These are phyloP conservation scores for Drosophila tani DNA, from an alignment of 1,140 invertebrate genomes.

Conservation along the genomic window DNA sequence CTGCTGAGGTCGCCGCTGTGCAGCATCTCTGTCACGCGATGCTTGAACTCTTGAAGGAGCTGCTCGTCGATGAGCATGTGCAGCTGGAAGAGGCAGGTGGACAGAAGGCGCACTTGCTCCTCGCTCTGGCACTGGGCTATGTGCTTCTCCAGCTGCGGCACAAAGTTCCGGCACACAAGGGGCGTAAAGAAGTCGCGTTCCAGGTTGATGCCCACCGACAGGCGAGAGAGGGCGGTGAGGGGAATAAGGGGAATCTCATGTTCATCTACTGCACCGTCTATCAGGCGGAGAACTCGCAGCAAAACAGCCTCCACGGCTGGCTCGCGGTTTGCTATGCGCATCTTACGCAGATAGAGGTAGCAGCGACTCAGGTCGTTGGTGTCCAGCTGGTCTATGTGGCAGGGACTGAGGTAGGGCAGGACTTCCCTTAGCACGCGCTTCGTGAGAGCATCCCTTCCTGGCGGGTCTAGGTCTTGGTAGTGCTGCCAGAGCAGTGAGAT, in stretches of 20 bases:
- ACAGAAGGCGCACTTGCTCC: constrained; percentile 66
- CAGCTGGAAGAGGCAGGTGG: constrained; percentile 75
- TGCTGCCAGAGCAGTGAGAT: constrained; percentile 47
- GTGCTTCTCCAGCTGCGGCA: constrained; percentile 59
- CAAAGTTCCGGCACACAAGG: constrained; percentile 64
- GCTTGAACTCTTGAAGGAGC: constrained; percentile 56
- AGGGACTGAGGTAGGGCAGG: constrained; percentile 26
- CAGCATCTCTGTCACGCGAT: constrained; percentile 47
- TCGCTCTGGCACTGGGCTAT: constrained; percentile 50
- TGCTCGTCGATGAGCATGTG: constrained; percentile 60
- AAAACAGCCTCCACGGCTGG: constrained; percentile 50
- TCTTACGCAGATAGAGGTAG: constrained; percentile 72
- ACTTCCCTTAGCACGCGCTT: constrained; percentile 24
- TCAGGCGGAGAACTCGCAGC: constrained; percentile 20
- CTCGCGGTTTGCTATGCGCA: constrained; percentile 60
- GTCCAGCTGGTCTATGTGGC: constrained; percentile 44
- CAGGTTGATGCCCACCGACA: constrained; percentile 70
- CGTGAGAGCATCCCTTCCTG: constrained; percentile 16
- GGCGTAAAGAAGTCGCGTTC: constrained; percentile 72
- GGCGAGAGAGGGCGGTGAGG: constrained; percentile 65
- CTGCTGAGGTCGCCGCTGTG: constrained; percentile 32
- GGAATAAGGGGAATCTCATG: constrained; percentile 33
- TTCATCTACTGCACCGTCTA: constrained; percentile 22
- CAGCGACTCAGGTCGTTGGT: constrained; percentile 61
- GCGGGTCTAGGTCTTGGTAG: constrained; percentile 26